A percentile compares a stretch with the other conserved stretches of the same genome.
Evolutionary conservation across 2,797 vertebrate genomes (phyloP).

Genomic region (Catostomus latipinnis): DNA sequence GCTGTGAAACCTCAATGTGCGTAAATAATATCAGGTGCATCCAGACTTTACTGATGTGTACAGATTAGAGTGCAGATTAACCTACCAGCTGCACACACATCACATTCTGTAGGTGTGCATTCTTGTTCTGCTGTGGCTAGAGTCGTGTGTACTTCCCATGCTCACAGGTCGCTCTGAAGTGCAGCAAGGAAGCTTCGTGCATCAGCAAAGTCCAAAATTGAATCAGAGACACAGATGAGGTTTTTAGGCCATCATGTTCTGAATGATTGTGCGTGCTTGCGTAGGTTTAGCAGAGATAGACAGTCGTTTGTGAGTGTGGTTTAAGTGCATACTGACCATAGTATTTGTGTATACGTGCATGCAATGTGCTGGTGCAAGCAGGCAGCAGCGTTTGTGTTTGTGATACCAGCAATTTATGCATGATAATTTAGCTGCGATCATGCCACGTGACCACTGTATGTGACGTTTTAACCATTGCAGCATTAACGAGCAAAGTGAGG

Average conservation of each 20-base stretch:
- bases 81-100: constrained; percentile 30
- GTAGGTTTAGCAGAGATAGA: background rate
- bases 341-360: constrained; percentile 7
- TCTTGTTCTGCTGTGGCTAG: constrained; percentile 1
- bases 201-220: constrained; percentile 7
- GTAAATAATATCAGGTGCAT: constrained; percentile 68
- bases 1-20: constrained; percentile 73
- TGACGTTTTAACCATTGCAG: no score
- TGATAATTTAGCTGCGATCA: no score
- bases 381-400: background rate
- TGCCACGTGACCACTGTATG: no score
- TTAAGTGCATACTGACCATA: background rate
- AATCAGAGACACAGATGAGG: background rate
- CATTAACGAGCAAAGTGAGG: no score
- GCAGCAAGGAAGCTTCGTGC: background rate
- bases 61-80: constrained; percentile 63
- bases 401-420: background rate
- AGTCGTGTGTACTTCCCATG: constrained; percentile 13
- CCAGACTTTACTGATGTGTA: constrained; percentile 60
- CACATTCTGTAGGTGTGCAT: constrained; percentile 18
- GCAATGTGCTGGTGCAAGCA: background rate
- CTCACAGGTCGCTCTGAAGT: constrained; percentile 18
- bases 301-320: background rate
- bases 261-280: background rate
- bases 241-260: constrained; percentile 30